Percentiles rank a stretch among this genome's conserved stretches.
Evolutionary conservation across 2,113 vertebrate genomes (phyloP).

Genomic region (Psittacara wagleri): DNA sequence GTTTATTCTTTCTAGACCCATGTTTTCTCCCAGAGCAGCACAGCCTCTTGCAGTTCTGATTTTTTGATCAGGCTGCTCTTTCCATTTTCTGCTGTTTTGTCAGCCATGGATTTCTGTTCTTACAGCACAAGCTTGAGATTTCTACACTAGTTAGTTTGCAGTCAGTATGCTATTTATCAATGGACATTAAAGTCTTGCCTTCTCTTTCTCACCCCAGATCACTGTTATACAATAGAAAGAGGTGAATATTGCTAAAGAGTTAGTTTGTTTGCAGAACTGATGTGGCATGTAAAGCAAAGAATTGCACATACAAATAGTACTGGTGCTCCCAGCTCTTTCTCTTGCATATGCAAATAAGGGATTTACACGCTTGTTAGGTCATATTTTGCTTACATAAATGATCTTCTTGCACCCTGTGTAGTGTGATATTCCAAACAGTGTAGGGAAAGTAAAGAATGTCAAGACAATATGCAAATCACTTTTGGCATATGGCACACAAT

Average conservation of each 20-base stretch:
- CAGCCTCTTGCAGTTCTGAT: background rate
- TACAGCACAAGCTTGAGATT: background rate
- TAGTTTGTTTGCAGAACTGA: constrained; percentile 47
- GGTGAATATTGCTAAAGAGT: constrained; percentile 29
- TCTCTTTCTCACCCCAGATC: background rate
- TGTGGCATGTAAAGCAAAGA: constrained; percentile 47
- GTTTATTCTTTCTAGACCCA: background rate
- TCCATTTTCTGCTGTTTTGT: background rate
- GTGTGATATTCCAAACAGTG: background rate
- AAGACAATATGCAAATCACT: background rate
- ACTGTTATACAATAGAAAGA: background rate
- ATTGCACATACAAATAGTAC: background rate
- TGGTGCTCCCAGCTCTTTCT: background rate
- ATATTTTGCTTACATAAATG: constrained; percentile 39
- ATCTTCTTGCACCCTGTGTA: background rate
- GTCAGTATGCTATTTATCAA: background rate
- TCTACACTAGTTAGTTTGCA: background rate
- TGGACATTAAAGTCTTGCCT: background rate
- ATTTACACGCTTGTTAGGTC: constrained; percentile 36
- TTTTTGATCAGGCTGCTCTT: background rate
- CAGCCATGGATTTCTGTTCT: background rate
- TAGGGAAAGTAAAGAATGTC: background rate
- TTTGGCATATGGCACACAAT: background rate
- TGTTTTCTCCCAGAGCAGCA: background rate
- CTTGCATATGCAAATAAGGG: constrained; percentile 10